phyloP scores from a whole-genome alignment of 2,797 vertebrate genomes.

The Molothrus ater region DNA sequence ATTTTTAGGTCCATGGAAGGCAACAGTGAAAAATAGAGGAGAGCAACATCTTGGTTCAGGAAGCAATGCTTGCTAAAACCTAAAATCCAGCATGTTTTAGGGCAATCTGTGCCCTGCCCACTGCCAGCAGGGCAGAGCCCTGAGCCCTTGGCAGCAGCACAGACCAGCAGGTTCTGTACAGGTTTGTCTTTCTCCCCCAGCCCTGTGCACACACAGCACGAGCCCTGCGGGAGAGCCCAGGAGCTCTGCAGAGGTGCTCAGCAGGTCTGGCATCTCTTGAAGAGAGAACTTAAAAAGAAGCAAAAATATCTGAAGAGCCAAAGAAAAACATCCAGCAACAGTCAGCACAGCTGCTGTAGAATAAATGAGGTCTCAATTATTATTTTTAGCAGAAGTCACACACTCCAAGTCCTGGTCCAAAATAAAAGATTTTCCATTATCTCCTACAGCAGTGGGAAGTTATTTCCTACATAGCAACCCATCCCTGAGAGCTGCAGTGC shows the following conservation, averaged over 20 bases:
- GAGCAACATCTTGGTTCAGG: neutral
- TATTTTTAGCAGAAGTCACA: neutral
- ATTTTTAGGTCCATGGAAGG: neutral
- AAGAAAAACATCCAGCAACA: neutral
- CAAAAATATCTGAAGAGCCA: neutral
- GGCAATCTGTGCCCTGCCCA: neutral
- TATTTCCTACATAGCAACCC: neutral
- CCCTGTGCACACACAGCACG: fast-evolving
- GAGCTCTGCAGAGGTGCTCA: neutral
- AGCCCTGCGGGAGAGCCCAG: neutral
- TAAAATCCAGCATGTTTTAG: neutral
- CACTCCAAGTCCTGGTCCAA: neutral
- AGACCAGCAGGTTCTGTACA: fast-evolving
- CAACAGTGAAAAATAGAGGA: neutral
- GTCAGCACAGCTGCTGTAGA: neutral
- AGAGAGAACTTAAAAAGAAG: neutral
- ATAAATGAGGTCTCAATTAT: neutral
- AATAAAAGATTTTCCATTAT: neutral
- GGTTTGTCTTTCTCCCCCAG: neutral
- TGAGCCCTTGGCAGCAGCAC: neutral
- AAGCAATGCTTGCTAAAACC: neutral
- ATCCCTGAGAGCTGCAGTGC: neutral
- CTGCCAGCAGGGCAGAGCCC: neutral
- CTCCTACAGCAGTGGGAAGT: neutral
- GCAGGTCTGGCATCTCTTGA: neutral